Percentiles rank a stretch among this genome's conserved stretches.
Evolutionary conservation across 2,888 invertebrate species (phyloP).

Genomic region (Clistopyga incitator): DNA sequence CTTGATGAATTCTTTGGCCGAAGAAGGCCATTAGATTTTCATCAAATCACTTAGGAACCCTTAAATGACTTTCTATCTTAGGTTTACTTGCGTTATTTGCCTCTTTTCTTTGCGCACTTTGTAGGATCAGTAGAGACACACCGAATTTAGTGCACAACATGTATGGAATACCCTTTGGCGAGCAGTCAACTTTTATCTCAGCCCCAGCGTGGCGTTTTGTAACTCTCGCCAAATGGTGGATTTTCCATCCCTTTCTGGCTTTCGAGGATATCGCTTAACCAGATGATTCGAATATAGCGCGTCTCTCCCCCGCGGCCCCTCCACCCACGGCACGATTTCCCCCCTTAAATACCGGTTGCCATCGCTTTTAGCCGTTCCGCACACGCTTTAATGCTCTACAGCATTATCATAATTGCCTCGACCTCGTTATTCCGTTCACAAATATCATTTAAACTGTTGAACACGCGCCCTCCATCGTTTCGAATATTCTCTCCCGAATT

Average conservation of each 20-base stretch:
- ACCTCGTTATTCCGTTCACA: slow-evolving; percentile 38
- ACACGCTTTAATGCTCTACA: slow-evolving; percentile 42
- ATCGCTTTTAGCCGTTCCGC: slow-evolving; percentile 37
- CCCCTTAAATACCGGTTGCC: slow-evolving; percentile 34
- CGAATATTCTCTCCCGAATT: neutral
- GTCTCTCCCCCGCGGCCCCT: neutral
- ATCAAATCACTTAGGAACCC: neutral
- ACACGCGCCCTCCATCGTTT: slow-evolving; percentile 6
- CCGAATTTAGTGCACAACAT: slow-evolving; percentile 4
- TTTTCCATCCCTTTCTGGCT: slow-evolving; percentile 2
- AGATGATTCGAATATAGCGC: slow-evolving; percentile 10
- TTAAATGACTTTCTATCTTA: neutral
- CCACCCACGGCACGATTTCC: neutral
- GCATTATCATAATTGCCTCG: slow-evolving; percentile 50
- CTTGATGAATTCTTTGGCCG: neutral
- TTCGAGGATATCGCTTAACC: slow-evolving; percentile 4
- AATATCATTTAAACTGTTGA: slow-evolving; percentile 21
- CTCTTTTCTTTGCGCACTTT: neutral
- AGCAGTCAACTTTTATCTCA: slow-evolving; percentile 28
- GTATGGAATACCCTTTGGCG: slow-evolving; percentile 21
- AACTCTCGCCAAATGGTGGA: slow-evolving; percentile 6
- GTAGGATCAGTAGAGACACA: neutral
- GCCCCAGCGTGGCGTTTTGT: neutral
- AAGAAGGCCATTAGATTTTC: neutral
- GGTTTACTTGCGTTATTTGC: neutral